Evolutionary conservation across 2,888 invertebrate species (phyloP).

Genomic region (Drosophila kuntzei): DNA sequence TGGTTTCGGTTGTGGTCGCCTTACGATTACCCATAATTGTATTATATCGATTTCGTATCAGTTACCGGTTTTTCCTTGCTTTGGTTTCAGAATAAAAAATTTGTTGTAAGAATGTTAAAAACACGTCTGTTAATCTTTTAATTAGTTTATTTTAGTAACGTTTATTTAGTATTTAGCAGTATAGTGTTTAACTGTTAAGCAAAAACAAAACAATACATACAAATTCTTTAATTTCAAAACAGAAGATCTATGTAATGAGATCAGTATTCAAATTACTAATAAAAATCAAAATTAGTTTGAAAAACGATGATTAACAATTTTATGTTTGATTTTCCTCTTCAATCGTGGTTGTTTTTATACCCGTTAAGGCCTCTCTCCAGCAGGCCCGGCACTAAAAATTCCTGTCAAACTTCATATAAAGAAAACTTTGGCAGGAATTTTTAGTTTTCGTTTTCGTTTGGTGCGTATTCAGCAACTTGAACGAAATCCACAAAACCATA

Average conservation of each 20-base stretch:
- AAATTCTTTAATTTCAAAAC: not conserved
- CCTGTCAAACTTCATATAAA: too few species aligned
- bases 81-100: not conserved
- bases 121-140: not conserved
- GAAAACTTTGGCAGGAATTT: too few species aligned
- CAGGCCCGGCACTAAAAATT: too few species aligned
- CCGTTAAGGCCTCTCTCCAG: too few species aligned
- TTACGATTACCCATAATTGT: not conserved
- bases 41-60: not conserved
- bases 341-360: too few species aligned
- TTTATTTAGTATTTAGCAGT: not conserved
- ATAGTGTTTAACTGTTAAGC: not conserved
- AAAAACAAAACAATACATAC: not conserved
- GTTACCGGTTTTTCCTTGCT: not conserved
- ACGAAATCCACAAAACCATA: too few species aligned
- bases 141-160: not conserved
- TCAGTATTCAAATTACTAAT: constrained; percentile 1
- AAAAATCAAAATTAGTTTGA: not conserved
- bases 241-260: not conserved
- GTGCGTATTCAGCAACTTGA: too few species aligned
- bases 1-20: not conserved
- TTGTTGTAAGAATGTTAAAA: not conserved
- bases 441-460: too few species aligned
- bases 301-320: not conserved
- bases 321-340: too few species aligned